A percentile compares a stretch with the other conserved stretches of the same genome.
phyloP scores from a whole-genome alignment of 2,888 invertebrate species.

The Sphecodes monilicornis region DNA sequence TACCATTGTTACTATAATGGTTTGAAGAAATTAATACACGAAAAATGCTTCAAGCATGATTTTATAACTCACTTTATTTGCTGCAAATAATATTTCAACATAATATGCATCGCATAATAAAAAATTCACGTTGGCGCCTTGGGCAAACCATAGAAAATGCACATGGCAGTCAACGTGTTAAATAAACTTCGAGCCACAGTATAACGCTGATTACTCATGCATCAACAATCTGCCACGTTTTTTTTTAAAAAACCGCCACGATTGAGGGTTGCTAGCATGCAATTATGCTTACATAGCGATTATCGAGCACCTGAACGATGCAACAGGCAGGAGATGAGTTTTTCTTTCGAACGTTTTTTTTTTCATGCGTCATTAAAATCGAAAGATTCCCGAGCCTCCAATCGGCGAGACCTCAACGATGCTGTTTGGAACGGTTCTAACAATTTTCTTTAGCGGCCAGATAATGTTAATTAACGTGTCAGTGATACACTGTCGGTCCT shows the following conservation, averaged over 20 bases:
- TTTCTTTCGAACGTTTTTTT: neutral
- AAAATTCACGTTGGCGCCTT: no score
- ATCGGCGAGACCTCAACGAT: neutral
- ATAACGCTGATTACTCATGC: constrained; percentile 48
- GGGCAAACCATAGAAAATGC: no score
- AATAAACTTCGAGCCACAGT: constrained; percentile 57
- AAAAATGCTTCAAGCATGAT: no score
- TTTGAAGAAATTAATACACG: no score
- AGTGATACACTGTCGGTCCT: neutral
- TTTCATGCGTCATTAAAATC: neutral
- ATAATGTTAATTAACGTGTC: neutral
- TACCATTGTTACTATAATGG: no score
- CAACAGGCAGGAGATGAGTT: neutral
- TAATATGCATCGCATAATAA: no score
- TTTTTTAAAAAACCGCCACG: constrained; percentile 37
- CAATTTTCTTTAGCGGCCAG: neutral
- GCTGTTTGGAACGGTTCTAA: neutral
- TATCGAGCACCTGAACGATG: neutral
- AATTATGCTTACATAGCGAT: constrained; percentile 33
- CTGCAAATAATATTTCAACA: no score
- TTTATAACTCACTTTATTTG: no score
- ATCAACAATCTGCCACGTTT: constrained; percentile 61
- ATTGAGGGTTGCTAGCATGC: constrained; percentile 28
- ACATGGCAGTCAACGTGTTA: no score
- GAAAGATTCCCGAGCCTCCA: neutral